Evolutionary conservation across 23 tunicate genomes (phyloP).

Genomic region (Pegea sp.): DNA sequence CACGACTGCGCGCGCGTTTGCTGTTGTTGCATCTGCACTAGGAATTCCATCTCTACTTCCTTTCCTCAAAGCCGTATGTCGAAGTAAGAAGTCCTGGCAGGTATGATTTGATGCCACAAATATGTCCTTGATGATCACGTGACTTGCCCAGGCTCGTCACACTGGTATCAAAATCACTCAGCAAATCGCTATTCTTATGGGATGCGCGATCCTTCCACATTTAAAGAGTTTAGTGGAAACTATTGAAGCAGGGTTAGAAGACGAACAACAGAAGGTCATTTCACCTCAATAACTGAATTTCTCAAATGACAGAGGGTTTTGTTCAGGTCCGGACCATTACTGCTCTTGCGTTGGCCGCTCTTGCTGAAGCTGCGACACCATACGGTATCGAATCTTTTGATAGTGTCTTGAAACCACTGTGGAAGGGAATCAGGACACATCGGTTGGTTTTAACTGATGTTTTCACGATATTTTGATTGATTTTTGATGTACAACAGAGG

Average conservation of each 20-base stretch:
- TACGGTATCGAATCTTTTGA: constrained; percentile 97
- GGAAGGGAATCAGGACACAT: constrained; percentile 99
- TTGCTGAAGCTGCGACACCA: constrained; percentile 97
- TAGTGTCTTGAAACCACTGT: constrained; percentile 87
- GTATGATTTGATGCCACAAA: constrained; percentile 2
- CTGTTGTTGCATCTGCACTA: constrained; percentile 94
- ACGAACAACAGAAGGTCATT: constrained; percentile 87
- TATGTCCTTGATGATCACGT: no score
- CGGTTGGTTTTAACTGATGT: constrained; percentile 15
- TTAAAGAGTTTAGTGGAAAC: constrained; percentile 90
- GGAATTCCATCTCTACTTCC: constrained; percentile 86
- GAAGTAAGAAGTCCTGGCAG: constrained; percentile 99
- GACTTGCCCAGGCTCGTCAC: constrained; percentile 90
- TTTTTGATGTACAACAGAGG: constrained; percentile 25
- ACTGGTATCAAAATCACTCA: constrained; percentile 99
- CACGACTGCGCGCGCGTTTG: constrained; percentile 97
- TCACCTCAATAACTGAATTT: not conserved
- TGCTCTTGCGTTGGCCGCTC: constrained; percentile 96
- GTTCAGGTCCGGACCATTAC: constrained; percentile 86
- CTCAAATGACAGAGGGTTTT: not conserved
- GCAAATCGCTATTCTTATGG: constrained; percentile 98
- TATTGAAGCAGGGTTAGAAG: constrained; percentile 94
- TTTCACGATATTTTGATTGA: not conserved
- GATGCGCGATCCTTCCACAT: constrained; percentile 99
- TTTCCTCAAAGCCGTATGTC: constrained; percentile 92